Conservation (phyloP, 2,888 invertebrate genomes). For the Teleogryllus oceanicus region DNA sequence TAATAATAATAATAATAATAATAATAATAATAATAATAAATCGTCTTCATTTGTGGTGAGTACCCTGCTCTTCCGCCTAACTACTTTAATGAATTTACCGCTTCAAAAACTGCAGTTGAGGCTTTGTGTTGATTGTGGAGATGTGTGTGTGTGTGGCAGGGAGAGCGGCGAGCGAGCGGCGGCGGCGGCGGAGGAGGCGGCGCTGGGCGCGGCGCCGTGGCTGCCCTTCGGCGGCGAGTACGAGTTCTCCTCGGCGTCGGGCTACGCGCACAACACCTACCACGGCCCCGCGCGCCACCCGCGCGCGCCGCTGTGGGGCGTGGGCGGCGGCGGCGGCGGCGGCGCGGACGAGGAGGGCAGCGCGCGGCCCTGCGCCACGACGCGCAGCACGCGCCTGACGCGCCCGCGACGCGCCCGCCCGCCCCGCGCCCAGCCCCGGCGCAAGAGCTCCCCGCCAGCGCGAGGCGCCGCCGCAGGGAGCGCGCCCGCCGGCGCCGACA, state of each 20-base stretch:
- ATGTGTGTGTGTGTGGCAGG: conserved; percentile 28
- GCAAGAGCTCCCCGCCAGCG: conserved; percentile 65
- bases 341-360: conserved; percentile 27
- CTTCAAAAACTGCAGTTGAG: too few species aligned
- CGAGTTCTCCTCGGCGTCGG: conserved; percentile 55
- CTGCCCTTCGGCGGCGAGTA: conserved; percentile 52
- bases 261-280: conserved; percentile 81
- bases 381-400: conserved; percentile 55
- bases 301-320: conserved; percentile 56
- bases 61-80: too few species aligned
- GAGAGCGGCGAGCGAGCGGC: conserved; percentile 34
- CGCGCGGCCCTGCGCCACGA: conserved; percentile 66
- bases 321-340: conserved; percentile 61
- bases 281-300: conserved; percentile 79
- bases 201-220: conserved; percentile 29
- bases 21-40: too few species aligned
- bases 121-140: too few species aligned
- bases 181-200: conserved; percentile 39
- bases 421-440: conserved; percentile 65
- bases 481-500: conserved; percentile 53
- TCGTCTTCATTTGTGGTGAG: too few species aligned
- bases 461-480: background rate
- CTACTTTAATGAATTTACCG: too few species aligned
- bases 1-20: too few species aligned
- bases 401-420: conserved; percentile 46